Conservation (phyloP, 1,140 invertebrate genomes). For the Chrysoperla carnea region DNA sequence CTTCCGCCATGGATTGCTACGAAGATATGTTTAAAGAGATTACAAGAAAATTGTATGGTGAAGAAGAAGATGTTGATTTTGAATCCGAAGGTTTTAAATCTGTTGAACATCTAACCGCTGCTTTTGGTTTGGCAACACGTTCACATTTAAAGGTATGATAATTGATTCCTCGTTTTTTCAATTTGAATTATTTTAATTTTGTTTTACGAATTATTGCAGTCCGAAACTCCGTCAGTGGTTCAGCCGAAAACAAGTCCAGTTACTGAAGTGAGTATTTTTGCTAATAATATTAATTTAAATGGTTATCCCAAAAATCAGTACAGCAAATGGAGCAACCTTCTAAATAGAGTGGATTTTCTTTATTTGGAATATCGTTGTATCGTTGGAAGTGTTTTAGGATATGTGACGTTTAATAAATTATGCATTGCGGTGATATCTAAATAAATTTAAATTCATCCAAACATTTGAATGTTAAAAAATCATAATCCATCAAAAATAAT, state of each 20-base stretch:
- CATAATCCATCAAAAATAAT: too few species aligned
- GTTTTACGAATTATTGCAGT: neutral
- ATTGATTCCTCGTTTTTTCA: neutral
- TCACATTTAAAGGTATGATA: neutral
- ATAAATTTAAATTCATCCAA: too few species aligned
- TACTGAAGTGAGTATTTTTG: neutral
- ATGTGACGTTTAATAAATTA: too few species aligned
- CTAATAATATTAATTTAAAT: too few species aligned
- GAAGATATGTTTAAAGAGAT: conserved; percentile 76
- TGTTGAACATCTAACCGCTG: conserved; percentile 37
- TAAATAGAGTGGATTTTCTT: too few species aligned
- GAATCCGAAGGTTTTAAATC: conserved; percentile 28
- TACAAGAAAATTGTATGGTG: conserved; percentile 74
- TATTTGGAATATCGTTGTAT: too few species aligned
- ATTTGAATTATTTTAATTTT: neutral
- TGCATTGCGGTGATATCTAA: too few species aligned
- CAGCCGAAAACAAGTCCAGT: neutral
- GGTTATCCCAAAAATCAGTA: too few species aligned
- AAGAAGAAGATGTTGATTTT: conserved; percentile 42
- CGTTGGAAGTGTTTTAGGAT: too few species aligned
- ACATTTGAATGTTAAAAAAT: too few species aligned
- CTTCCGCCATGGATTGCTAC: conserved; percentile 37
- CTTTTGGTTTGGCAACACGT: conserved; percentile 46
- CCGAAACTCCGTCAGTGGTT: neutral
- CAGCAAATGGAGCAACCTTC: too few species aligned